These are phyloP conservation scores for Irena cyanogastra DNA, from an alignment of 2,113 vertebrate species.

Conservation along the genomic window DNA sequence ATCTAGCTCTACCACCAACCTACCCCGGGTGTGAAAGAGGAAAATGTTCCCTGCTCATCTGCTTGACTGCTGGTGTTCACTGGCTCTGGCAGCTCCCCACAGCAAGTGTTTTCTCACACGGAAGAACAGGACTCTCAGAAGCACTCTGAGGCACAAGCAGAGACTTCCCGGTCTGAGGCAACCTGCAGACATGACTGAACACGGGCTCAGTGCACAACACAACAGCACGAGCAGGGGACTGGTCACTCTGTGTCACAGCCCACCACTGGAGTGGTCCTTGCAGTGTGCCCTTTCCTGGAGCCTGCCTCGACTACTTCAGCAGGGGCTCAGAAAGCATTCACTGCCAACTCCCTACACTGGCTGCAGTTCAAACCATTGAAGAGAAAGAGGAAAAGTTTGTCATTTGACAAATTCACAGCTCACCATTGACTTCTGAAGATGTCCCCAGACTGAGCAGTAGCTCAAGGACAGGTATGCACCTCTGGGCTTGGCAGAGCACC, in stretches of 20 bases:
- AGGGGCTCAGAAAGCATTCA: not conserved
- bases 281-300: not conserved
- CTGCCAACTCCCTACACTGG: not conserved
- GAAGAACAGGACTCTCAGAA: not conserved
- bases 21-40: not conserved
- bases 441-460: not conserved
- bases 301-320: fast-evolving
- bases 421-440: not conserved
- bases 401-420: not conserved
- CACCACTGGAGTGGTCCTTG: not conserved
- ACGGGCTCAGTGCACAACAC: not conserved
- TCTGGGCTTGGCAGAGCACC: not conserved
- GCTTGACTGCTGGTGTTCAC: not conserved
- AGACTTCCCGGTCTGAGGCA: not conserved
- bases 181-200: not conserved
- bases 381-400: not conserved
- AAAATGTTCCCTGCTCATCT: not conserved
- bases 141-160: not conserved
- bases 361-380: not conserved
- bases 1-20: not conserved
- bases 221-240: not conserved
- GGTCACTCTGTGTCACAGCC: not conserved
- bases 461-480: not conserved
- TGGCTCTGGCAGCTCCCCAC: not conserved
- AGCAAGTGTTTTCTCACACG: not conserved